A percentile compares a stretch with the other conserved stretches of the same genome.
Evolutionary conservation across 2,888 invertebrate species (phyloP).

Genomic region (Lamproptera curius): DNA sequence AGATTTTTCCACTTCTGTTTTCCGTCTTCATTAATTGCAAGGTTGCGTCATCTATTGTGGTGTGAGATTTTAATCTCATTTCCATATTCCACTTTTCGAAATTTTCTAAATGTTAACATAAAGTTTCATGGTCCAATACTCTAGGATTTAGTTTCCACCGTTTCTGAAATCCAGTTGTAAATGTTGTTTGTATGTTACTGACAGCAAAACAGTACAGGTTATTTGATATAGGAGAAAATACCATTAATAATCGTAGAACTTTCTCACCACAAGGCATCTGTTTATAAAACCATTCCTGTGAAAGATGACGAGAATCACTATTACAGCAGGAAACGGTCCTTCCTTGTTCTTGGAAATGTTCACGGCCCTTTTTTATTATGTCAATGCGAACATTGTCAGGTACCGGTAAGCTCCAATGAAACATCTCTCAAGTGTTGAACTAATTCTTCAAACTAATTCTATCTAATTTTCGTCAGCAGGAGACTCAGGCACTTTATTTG

Average conservation of each 20-base stretch:
- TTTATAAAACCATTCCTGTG: slow-evolving; percentile 20
- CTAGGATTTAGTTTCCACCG: too few species aligned
- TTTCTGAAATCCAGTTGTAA: slow-evolving; percentile 16
- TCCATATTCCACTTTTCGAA: too few species aligned
- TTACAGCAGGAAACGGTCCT: slow-evolving; percentile 16
- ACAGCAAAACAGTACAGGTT: slow-evolving; percentile 15
- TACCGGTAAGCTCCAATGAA: slow-evolving; percentile 16
- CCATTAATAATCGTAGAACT: slow-evolving; percentile 19
- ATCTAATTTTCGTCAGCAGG: too few species aligned
- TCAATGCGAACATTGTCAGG: slow-evolving; percentile 18
- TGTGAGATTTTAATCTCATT: too few species aligned
- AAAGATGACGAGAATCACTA: slow-evolving; percentile 10
- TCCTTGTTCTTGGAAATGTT: slow-evolving; percentile 21
- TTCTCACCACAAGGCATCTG: slow-evolving; percentile 17
- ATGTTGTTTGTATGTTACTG: too few species aligned
- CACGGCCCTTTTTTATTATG: slow-evolving; percentile 20
- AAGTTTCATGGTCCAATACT: too few species aligned
- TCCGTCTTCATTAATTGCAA: too few species aligned
- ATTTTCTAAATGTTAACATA: too few species aligned
- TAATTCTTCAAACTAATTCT: too few species aligned
- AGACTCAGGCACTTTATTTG: too few species aligned
- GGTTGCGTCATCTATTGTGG: too few species aligned
- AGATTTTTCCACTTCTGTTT: too few species aligned
- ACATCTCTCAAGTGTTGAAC: slow-evolving; percentile 11
- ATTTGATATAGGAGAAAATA: slow-evolving; percentile 15